phyloP scores from a whole-genome alignment of 2,113 vertebrate species.

The Boulengeromyrus knoepffleri region DNA sequence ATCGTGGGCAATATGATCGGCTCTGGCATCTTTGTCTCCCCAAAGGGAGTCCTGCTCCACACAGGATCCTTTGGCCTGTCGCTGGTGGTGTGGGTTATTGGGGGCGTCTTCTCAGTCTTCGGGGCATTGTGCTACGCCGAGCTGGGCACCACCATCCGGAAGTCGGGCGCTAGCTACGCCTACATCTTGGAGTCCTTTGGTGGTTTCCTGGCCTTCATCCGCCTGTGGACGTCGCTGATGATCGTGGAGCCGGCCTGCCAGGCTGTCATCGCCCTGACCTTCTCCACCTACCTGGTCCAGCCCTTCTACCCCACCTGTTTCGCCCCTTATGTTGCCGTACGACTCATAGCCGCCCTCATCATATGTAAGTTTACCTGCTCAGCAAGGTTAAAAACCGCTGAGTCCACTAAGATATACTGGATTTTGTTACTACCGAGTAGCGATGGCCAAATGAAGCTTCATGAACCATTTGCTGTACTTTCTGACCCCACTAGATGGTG shows the following conservation, averaged over 20 bases:
- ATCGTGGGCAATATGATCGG: slow-evolving; percentile 76
- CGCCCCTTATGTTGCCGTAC: slow-evolving; percentile 54
- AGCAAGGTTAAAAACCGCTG: background rate
- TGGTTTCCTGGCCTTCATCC: slow-evolving; percentile 65
- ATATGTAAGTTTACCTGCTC: slow-evolving; percentile 53
- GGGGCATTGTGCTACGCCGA: slow-evolving; percentile 71
- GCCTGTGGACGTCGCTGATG: slow-evolving; percentile 67
- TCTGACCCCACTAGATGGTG: no score
- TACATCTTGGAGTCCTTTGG: slow-evolving; percentile 72
- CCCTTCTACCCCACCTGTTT: slow-evolving; percentile 62
- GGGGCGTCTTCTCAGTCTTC: slow-evolving; percentile 69
- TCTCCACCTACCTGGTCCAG: slow-evolving; percentile 67
- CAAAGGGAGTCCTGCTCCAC: slow-evolving; percentile 63
- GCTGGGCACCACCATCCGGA: slow-evolving; percentile 70
- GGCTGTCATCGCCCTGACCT: slow-evolving; percentile 70
- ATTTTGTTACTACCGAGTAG: background rate
- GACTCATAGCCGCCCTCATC: slow-evolving; percentile 64
- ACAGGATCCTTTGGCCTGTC: slow-evolving; percentile 68
- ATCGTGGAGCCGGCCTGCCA: slow-evolving; percentile 71
- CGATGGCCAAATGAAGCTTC: no score
- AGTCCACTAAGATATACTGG: background rate
- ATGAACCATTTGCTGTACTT: no score
- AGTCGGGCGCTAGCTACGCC: slow-evolving; percentile 70
- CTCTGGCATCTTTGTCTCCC: slow-evolving; percentile 70
- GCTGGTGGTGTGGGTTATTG: slow-evolving; percentile 64